Evolutionary conservation across 2,113 vertebrate genomes (phyloP).

Genomic region (Oryzias woworae): DNA sequence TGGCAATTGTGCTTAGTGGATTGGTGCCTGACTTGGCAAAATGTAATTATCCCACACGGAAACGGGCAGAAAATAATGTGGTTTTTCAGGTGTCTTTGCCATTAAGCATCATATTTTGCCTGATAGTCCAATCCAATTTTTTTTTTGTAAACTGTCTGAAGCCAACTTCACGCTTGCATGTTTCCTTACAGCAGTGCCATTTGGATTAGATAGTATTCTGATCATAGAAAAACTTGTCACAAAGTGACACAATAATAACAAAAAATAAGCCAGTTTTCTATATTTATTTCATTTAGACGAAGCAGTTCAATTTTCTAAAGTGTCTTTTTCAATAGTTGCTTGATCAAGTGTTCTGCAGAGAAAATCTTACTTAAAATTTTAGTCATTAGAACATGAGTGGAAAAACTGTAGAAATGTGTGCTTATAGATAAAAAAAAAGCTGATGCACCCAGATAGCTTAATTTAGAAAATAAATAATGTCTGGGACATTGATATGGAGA

Average conservation of each 20-base stretch:
- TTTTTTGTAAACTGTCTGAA: conserved; percentile 27
- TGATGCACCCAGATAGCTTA: too few relatives aligned
- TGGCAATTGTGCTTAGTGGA: conserved; percentile 63
- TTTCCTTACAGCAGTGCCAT: conserved; percentile 63
- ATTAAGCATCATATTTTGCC: conserved; percentile 20
- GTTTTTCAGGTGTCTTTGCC: conserved; percentile 30
- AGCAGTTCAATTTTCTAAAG: conserved; percentile 25
- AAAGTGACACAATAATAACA: conserved; percentile 62
- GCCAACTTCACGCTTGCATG: conserved; percentile 38
- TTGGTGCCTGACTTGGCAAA: conserved; percentile 58
- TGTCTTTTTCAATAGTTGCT: conserved; percentile 21
- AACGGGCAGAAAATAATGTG: conserved; percentile 47
- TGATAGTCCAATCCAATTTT: neutral
- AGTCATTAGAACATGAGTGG: conserved; percentile 15
- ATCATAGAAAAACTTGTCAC: conserved; percentile 67
- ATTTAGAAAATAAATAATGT: too few relatives aligned
- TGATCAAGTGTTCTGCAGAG: conserved; percentile 24
- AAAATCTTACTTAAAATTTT: conserved; percentile 14
- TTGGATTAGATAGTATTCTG: conserved; percentile 66
- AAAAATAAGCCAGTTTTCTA: conserved; percentile 40
- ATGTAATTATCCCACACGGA: conserved; percentile 62
- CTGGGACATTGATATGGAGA: too few relatives aligned
- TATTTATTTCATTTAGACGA: conserved; percentile 37
- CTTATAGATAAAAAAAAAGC: too few relatives aligned
- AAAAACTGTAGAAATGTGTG: too few relatives aligned